These are phyloP conservation scores for Nesogale talazaci DNA, from an alignment of 2,113 vertebrate genomes.

Conservation along the genomic window DNA sequence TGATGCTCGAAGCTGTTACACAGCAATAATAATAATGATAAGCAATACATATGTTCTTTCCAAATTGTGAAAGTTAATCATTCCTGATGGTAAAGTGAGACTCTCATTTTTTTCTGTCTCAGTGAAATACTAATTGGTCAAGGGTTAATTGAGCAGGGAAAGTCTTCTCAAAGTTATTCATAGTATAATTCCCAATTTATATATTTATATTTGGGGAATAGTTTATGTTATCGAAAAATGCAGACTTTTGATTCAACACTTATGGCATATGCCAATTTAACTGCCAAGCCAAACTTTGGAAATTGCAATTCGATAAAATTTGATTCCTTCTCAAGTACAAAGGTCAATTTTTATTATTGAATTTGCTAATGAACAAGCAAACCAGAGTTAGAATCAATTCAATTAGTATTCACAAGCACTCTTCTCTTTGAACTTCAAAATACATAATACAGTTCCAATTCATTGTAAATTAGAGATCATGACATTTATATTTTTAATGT, in stretches of 20 bases:
- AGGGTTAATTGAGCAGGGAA: too few relatives aligned
- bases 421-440: slow-evolving; percentile 61
- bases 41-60: too few relatives aligned
- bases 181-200: too few relatives aligned
- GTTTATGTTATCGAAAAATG: background rate
- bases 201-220: too few relatives aligned
- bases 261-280: slow-evolving; percentile 26
- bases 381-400: slow-evolving; percentile 73
- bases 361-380: slow-evolving; percentile 69
- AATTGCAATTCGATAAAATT: slow-evolving; percentile 63
- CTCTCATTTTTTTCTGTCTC: too few relatives aligned
- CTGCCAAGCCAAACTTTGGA: slow-evolving; percentile 56
- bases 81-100: too few relatives aligned
- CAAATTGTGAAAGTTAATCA: too few relatives aligned
- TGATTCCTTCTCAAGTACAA: slow-evolving; percentile 57
- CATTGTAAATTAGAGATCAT: slow-evolving; percentile 14
- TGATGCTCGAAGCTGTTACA: too few relatives aligned
- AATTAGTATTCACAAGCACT: slow-evolving; percentile 69
- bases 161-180: too few relatives aligned
- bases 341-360: slow-evolving; percentile 70
- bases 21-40: too few relatives aligned
- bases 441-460: slow-evolving; percentile 36
- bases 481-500: background rate
- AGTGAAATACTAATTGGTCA: too few relatives aligned
- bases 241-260: slow-evolving; percentile 29